Conservation (phyloP, 2,797 vertebrate species). For the Mus caroli region DNA sequence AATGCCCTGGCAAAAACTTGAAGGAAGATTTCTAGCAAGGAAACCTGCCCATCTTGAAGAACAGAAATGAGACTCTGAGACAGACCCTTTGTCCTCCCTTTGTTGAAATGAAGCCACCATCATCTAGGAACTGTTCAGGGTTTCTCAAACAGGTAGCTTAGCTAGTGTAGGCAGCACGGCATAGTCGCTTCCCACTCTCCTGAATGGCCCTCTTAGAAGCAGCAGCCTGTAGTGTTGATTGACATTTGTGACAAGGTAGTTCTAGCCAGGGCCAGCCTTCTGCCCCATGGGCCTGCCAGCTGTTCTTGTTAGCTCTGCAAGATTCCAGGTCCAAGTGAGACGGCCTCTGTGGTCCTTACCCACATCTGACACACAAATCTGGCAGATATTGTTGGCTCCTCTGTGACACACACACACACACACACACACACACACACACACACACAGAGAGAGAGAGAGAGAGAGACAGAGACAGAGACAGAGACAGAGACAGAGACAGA, state of each 20-base stretch:
- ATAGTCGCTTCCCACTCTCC: constrained; percentile 73
- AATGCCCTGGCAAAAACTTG: background rate
- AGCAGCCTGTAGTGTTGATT: constrained; percentile 68
- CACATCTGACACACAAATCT: background rate
- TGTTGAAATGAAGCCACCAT: background rate
- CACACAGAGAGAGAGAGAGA: too few species aligned
- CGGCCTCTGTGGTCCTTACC: background rate
- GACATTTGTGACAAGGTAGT: background rate
- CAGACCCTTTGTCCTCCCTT: background rate
- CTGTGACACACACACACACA: background rate
- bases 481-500: too few species aligned
- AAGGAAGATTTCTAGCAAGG: background rate
- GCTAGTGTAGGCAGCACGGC: constrained; percentile 73
- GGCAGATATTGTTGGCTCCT: too few species aligned
- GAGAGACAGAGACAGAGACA: too few species aligned
- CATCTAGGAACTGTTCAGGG: background rate
- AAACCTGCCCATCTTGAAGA: background rate
- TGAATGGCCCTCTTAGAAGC: constrained; percentile 75
- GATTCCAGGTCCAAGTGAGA: background rate
- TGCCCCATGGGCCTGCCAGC: background rate
- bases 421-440: background rate
- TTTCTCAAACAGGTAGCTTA: constrained; percentile 73
- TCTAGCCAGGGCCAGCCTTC: background rate
- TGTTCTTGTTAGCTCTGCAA: background rate
- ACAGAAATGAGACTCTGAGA: background rate